Percentiles rank a stretch among this genome's conserved stretches.
These are phyloP conservation scores for Piprites chloris DNA, from an alignment of 2,113 vertebrate species.

Conservation along the genomic window DNA sequence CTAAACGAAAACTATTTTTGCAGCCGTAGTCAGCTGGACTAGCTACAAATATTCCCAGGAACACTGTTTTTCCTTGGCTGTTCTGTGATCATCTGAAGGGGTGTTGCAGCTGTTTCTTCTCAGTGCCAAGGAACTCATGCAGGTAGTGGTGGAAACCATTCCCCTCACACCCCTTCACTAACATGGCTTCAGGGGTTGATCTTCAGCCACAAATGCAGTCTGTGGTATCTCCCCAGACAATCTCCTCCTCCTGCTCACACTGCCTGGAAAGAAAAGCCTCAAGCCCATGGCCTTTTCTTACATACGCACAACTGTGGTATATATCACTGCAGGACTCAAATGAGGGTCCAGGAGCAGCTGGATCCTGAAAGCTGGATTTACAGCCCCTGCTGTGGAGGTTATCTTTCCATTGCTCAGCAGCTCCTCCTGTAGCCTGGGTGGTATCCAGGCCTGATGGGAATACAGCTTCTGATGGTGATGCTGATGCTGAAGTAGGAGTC, in stretches of 20 bases:
- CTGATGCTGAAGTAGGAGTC: background rate
- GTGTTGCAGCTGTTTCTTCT: background rate
- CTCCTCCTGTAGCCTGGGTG: background rate
- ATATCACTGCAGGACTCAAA: accelerated
- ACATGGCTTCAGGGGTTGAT: background rate
- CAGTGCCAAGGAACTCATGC: background rate
- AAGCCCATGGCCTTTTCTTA: background rate
- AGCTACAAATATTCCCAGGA: background rate
- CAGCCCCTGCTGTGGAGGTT: background rate
- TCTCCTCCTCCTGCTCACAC: background rate
- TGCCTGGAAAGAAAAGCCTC: background rate
- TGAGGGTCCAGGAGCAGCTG: background rate
- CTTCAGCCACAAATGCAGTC: background rate
- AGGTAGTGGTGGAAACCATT: background rate
- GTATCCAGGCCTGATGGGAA: background rate
- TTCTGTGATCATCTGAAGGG: background rate
- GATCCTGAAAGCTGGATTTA: background rate
- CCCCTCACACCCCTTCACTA: background rate
- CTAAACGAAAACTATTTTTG: slow-evolving; percentile 52
- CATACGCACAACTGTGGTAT: too few species aligned
- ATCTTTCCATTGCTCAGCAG: background rate
- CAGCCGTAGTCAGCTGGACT: background rate
- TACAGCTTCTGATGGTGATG: background rate
- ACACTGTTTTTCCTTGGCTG: background rate
- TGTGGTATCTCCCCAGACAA: background rate